A percentile compares a stretch with the other conserved stretches of the same genome.
These are phyloP conservation scores for Augochlora pura DNA, from an alignment of 1,140 invertebrate genomes.

Conservation along the genomic window DNA sequence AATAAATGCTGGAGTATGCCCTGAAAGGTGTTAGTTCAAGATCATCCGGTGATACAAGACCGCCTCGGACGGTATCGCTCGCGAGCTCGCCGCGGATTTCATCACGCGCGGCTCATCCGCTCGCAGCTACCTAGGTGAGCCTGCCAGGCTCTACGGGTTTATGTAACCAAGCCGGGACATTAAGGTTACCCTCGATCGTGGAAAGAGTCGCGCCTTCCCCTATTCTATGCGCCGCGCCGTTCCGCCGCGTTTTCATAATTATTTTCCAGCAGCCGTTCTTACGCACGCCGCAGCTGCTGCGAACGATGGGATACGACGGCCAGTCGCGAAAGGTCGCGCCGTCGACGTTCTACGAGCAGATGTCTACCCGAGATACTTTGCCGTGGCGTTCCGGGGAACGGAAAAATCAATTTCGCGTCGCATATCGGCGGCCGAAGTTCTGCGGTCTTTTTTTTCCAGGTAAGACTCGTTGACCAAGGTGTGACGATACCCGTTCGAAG, in stretches of 20 bases:
- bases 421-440: too few relatives aligned
- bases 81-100: slow-evolving; percentile 38
- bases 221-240: slow-evolving; percentile 37
- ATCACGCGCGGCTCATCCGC: slow-evolving; percentile 43
- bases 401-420: not conserved
- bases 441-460: not conserved
- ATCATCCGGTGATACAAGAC: slow-evolving; percentile 72
- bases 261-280: slow-evolving; percentile 28
- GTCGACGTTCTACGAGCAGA: slow-evolving; percentile 24
- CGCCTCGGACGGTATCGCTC: slow-evolving; percentile 61
- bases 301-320: not conserved
- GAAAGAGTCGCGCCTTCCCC: slow-evolving; percentile 50
- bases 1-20: slow-evolving; percentile 73
- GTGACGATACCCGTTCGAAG: too few relatives aligned
- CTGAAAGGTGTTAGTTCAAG: slow-evolving; percentile 77
- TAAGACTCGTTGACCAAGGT: too few relatives aligned
- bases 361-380: slow-evolving; percentile 19
- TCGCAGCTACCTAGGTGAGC: slow-evolving; percentile 34
- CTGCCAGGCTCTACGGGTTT: slow-evolving; percentile 3
- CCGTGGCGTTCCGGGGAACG: not conserved
- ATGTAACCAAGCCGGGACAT: slow-evolving; percentile 55
- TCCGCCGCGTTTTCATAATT: slow-evolving; percentile 34
- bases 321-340: slow-evolving; percentile 44
- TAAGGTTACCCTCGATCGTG: slow-evolving; percentile 59
- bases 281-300: slow-evolving; percentile 13